Evolutionary conservation across 1,140 invertebrate genomes (phyloP), one percentile per base, ranked within the genome.

Genomic region (Bombus pyrosoma): DNA sequence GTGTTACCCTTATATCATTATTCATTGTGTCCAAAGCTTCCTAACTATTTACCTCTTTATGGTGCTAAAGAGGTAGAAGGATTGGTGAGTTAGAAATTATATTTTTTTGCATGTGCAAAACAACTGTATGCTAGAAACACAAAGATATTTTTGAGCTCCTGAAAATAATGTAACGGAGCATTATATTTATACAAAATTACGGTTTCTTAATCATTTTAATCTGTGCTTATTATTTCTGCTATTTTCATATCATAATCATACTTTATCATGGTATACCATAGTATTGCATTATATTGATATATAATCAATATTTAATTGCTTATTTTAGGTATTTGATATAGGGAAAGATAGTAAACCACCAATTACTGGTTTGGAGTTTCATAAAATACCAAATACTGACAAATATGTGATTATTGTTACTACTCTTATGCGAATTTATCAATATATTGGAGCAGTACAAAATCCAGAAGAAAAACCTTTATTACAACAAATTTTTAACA

Each of bases 361-460:
- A 1, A 98, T 99, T 59, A 98, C 97, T 69, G 98, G 98, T 1
- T 95, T 99, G 69, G 97, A 98, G 92, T 98, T 98, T 93, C 97
- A 98, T 91, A 96, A 97, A 92, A 94, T 98, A 62, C 96, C 97
- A 10, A 96, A 96, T 87, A 96, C 96, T 1, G 96, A 97, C 78
- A 97, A 96, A 90, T 98, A 97, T 92, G 96, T 98, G 75, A 97
- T 99, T 64, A 96, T 99, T 85, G 97, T 97, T 1, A 97, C 98
- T 1, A 99, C 98, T 37, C 96, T 97, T 2, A 97, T 97, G 78
- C 96, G 97, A 81, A 95, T 99, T 69, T 99, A 98, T 95, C 97
- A 98, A 93, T 99, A 99, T 93, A 96, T 97, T 86, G 98, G 98
- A 34, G 95, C 95, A 81, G 96, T 97, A 1, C 95, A 96, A 47